Base-by-base conservation (phyloP, 2,888 invertebrate genomes). In the Nymphalis urticae region DNA sequence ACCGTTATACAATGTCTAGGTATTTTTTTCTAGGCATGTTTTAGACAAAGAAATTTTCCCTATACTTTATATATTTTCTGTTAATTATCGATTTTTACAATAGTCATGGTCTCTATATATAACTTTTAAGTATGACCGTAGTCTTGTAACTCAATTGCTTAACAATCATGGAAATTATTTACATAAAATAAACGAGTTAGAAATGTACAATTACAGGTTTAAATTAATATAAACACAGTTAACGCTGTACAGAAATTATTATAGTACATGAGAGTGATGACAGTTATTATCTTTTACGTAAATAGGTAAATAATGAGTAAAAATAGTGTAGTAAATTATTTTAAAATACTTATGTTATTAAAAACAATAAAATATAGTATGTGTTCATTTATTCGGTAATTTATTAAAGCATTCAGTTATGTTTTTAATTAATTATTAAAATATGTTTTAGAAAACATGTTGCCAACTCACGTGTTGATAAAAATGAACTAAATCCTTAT, bases 401-500 rank as follows among this genome's bases (percentile, higher is more conserved):
- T 32, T 32, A 32, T 21, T 1, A 21, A 21, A 21, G 2, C 2
- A 17, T n/a, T 48, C 7, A 48, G 8, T 48, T 21, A 19, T 21
- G 19, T 51, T 51, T 10, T 21, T 27, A 54, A 54, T 21, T 27
- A 54, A 54, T 16, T 27, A 1, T 9, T 51, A 19, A 10, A 27
- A 16, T 62, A 42, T 70, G 62, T 67, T 21, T 51, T 51, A 47
- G 60, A 67, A 74, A 72, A 66, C 69, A 65, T 72, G 74, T 67
- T 66, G 72, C 59, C 58, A 56, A 63, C 61, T 72, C 67, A 69
- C 53, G 61, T 54, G 62, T 61, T 53, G 75, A 76, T 78, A 78
- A 79, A 78, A 78, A 75, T 78, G 75, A 64, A 75, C 75, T 71
- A 75, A 75, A 77, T 77, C 62, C 67, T 75, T 78, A 76, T 73